Base-by-base conservation (phyloP, 2,113 vertebrate genomes). In the Ascaphus truei region DNA sequence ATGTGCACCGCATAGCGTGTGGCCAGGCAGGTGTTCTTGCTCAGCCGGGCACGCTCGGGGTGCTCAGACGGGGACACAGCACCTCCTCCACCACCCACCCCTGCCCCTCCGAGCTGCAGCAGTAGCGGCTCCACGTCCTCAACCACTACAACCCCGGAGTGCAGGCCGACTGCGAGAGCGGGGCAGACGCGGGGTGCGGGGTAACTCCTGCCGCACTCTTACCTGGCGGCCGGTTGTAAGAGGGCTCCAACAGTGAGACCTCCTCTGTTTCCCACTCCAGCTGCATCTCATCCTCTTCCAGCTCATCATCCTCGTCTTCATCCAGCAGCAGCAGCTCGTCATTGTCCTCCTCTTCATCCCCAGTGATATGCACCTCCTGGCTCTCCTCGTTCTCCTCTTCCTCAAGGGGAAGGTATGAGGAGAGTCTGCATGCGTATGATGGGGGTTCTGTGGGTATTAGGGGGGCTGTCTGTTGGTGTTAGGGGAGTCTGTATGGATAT, bases 1-100 rank as follows among this genome's bases (percentile, higher is more conserved):
- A 98, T 98, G 83, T 95, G 88, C 81, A 98, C 95, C 33, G 96
- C 96, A 45, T 98, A 98, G 69, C 95, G 92, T 79, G 95, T 98
- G 81, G 96, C 96, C 85, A 98, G 83, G 11, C 95, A 93, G 59
- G 95, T 98, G 89, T 98, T 98, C 83, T 98, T 95, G 85, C 95
- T 98, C 79, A 97, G 90, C 74, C 92, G 83, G 82, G 88, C 93
- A 75, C 92, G 90, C 76, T 95, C 94, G 63, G 92, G 89, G 39
- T 89, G 92, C 79, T 89, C 92, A 58, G 90, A 84, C 61, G 85
- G 83, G 72, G 87, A 84, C 75, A 84, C 77, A 73, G 85, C 89
- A 18, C 83, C 73, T 68, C 84, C 72, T 57, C 71, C 75, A 63
- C 84, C 87, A 80, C 78, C 79, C 79, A 83, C n/a, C n/a, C n/a